Base-by-base conservation (phyloP, 2,797 vertebrate species). In the Bovichtus variegatus region DNA sequence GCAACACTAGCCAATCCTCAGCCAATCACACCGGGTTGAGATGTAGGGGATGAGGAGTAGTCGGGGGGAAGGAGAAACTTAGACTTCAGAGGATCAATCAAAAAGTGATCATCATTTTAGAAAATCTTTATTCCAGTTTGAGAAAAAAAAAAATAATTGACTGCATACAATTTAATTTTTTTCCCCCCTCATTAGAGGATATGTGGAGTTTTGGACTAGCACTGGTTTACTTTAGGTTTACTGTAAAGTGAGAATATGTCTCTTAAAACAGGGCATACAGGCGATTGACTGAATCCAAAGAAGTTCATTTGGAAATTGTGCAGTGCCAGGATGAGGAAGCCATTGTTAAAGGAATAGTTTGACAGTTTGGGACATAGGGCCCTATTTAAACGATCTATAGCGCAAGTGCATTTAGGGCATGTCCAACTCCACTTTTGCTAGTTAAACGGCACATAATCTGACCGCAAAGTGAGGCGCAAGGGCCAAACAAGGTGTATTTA, bases 281-380 rank as follows among this genome's bases (percentile, higher is more conserved):
- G 19, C 11, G 16, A 69, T 59, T 38, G 40, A 80, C 44, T 51
- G 55, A 85, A 76, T 58, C 63, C 62, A 67, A 80, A 81, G 34
- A 73, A 16, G 41, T 23, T 55, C 2, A 25, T 65, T 55, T 62
- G 47, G 66, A 71, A 47, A 43, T 27, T 19, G 66, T 58, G 63
- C 57, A n/a, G 68, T 70, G 51, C 43, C 55, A 58, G 9, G 2
- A 80, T 46, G 64, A 76, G 59, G 55, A 75, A 77, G 67, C 41
- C 69, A 64, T 60, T 77, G 34, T 38, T 54, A 19, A 34, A 57
- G n/a, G 12, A 66, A 54, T 18, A 36, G 55, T 71, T 57, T 1
- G 12, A 59, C 38, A 36, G 66, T 63, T 31, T 59, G 38, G 59
- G 46, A 73, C 61, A 34, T 34, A 34, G 47, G 47, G 47, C n/a